A percentile compares a stretch with the other conserved stretches of the same genome.
phyloP scores from a whole-genome alignment of 1,140 invertebrate species.

The Phortica variegata region DNA sequence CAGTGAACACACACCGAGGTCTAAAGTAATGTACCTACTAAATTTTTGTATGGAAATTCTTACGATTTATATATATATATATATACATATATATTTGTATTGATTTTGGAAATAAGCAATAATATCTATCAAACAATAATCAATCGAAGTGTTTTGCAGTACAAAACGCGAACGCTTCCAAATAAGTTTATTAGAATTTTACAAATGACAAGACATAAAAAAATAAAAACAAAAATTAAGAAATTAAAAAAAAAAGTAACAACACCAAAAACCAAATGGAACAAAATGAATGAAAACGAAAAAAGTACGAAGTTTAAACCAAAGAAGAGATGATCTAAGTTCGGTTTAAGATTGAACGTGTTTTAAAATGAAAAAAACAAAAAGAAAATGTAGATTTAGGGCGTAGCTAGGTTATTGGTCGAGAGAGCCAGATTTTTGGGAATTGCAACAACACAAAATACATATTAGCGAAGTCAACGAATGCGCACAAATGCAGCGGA shows the following conservation, averaged over 20 bases:
- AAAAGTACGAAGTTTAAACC: background rate
- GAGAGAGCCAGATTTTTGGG: no score
- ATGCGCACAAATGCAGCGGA: conserved; percentile 22
- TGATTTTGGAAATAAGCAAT: conserved; percentile 55
- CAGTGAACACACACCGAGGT: conserved; percentile 51
- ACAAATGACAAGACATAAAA: no score
- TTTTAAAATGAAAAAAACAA: no score
- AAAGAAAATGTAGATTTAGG: no score
- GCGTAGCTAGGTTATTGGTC: no score
- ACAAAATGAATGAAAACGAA: conserved; percentile 5
- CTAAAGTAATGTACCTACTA: conserved; percentile 56
- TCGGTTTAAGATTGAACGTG: no score
- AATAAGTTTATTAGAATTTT: conserved; percentile 48
- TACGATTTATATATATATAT: conserved; percentile 45
- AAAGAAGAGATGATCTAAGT: no score
- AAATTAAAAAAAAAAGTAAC: conserved; percentile 20
- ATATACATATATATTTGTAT: conserved; percentile 48
- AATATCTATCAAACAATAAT: conserved; percentile 50
- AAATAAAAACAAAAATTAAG: no score
- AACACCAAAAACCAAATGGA: conserved; percentile 17
- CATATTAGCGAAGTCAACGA: conserved; percentile 9
- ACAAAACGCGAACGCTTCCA: no score
- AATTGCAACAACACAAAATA: no score
- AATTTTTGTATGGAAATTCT: conserved; percentile 57
- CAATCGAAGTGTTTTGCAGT: no score